Conservation (phyloP, 2,797 vertebrate genomes). For the Enteromius treurensis region DNA sequence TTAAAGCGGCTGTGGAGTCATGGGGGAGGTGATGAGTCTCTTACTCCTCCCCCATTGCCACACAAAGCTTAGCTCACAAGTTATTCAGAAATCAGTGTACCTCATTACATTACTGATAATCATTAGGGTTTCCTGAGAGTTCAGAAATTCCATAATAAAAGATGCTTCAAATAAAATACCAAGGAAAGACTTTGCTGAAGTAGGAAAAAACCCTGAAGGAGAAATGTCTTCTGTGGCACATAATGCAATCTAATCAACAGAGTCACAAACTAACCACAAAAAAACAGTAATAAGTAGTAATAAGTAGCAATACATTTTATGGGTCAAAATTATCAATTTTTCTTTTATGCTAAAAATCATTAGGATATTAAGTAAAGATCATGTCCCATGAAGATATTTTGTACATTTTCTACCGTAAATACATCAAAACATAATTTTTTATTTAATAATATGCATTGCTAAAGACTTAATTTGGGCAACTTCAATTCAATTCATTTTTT, state of each 20-base stretch:
- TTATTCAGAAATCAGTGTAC: not conserved
- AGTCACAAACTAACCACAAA: not conserved
- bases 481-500: too few relatives aligned
- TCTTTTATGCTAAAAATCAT: not conserved
- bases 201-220: not conserved
- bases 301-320: not conserved
- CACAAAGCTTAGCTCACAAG: not conserved
- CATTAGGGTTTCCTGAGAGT: too few relatives aligned
- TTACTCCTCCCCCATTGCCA: conserved; percentile 17
- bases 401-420: not conserved
- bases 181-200: not conserved
- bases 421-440: not conserved
- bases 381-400: not conserved
- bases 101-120: accelerated
- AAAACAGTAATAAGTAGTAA: not conserved
- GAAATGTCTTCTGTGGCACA: not conserved
- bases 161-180: not conserved
- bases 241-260: not conserved
- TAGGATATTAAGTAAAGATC: not conserved
- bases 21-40: conserved; percentile 35
- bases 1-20: conserved; percentile 33
- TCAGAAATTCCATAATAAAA: not conserved
- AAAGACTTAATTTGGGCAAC: not conserved
- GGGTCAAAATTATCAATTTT: not conserved
- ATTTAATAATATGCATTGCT: not conserved